Evolutionary conservation across 2,113 vertebrate species (phyloP).

Genomic region (Sterna hirundo): DNA sequence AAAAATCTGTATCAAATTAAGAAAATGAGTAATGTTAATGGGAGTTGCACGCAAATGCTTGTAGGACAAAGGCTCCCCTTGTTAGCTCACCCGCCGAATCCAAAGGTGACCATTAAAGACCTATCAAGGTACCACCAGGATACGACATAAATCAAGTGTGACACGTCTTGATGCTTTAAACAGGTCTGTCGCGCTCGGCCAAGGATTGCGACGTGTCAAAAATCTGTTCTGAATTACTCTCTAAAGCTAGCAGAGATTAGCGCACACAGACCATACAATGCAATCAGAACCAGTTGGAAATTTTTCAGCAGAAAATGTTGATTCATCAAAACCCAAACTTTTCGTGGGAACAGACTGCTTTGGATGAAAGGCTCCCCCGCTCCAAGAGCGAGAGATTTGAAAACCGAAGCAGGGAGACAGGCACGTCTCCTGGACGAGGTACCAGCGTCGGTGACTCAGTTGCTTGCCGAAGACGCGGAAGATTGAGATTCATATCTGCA

Average conservation of each 20-base stretch:
- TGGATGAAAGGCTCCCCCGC: neutral
- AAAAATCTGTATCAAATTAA: conserved; percentile 65
- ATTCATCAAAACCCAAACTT: conserved; percentile 41
- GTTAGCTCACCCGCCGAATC: neutral
- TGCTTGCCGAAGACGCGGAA: fast-evolving
- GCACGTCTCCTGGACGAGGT: neutral
- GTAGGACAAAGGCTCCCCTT: conserved; percentile 46
- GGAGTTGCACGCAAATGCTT: neutral
- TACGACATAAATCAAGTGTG: neutral
- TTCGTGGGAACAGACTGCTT: neutral
- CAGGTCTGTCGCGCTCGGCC: neutral
- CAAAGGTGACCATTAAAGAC: neutral
- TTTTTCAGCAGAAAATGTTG: neutral
- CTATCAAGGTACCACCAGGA: conserved; percentile 31
- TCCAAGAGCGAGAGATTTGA: neutral
- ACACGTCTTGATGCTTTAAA: neutral
- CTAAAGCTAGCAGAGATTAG: neutral
- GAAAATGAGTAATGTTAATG: conserved; percentile 52
- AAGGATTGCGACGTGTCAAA: neutral
- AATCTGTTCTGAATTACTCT: neutral
- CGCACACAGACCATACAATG: neutral
- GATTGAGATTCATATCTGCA: neutral
- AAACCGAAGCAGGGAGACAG: neutral
- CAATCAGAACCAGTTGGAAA: neutral
- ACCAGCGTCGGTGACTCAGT: neutral